Evolutionary conservation across 2,797 vertebrate genomes (phyloP), one percentile per base, ranked within the genome.

Genomic region (Ciconia nigra): DNA sequence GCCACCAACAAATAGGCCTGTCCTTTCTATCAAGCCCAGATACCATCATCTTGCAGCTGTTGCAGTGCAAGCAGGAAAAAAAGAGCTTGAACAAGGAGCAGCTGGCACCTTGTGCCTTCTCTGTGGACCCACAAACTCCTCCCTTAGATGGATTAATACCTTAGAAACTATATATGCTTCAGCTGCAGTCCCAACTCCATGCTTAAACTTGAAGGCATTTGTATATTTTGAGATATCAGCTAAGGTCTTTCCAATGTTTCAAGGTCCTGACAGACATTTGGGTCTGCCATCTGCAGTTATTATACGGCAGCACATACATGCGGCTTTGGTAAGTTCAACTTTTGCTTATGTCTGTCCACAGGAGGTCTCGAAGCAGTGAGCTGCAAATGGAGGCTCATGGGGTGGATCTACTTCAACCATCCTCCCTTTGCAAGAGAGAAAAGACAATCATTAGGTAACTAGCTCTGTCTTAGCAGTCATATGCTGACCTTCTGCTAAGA

Each of bases 21-120:
- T 54, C 66, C 71, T 92, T 94, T 77, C 78, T 33, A 51, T 88
- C 13, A 15, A 54, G 61, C 26, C 76, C 46, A 76, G 80, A 88
- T 54, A 90, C 39, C 72, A 89, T 25, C 79, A 21, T 46, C 77
- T 44, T 70, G 93, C 91, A 97, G 94, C 94, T 96, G 95, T 74
- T 93, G 70, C 39, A 54, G 74, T 21, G 54, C 39, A 87, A 78
- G 59, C 1, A 35, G 31, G 55, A 3, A 49, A 55, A 92, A 67
- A 83, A 22, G 29, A 80, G 33, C 17, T 51, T 83, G 62, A 93
- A 67, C 90, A 79, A 90, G 74, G 78, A 94, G 90, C 94, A 95
- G 96, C 82, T 96, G 94, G 76, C 58, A 89, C 39, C 47, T 79
- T 66, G 31, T 79, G 80, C 54, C 46, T 96, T 74, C 77, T 86